Evolutionary conservation across 2,797 vertebrate species (phyloP), one percentile per base, ranked within the genome.

Genomic region (Coregonus suidteri): DNA sequence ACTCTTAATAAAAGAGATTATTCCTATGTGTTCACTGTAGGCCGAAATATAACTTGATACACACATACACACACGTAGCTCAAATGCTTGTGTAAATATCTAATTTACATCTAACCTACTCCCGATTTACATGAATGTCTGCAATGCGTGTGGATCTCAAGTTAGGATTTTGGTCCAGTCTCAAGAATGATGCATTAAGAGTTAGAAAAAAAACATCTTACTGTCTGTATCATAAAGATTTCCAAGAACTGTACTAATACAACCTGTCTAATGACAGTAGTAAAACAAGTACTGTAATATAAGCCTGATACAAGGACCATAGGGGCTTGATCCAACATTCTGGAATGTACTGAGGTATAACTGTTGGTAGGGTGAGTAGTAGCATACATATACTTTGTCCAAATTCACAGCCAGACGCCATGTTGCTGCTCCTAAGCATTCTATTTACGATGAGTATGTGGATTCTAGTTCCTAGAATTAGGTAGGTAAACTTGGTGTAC

Each of bases 331-430:
- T 65, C 66, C 81, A 78, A 84, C 83, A 85, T 79, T 89, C 75
- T 79, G 73, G 20, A 84, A 76, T 76, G 77, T 89, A 90, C 90
- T 92, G 91, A 92, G 88, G 87, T 89, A 86, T 85, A 87, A 80
- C 75, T 81, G 76, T 79, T 71, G 80, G 82, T 83, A 87, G 89
- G 81, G 86, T 87, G 90, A n/a, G 15, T 69, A 20, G 70, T 56
- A n/a, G 53, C 71, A 65, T 75, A 52, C 7, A 71, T 72, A 47
- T 53, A 77, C 56, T 53, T 64, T 30, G 59, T 4, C 20, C 30
- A 30, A 16, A 30, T 47, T 37, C 11, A 64, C n/a, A 70, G 67
- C 65, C 51, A 37, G 41, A 56, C 18, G 65, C 31, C 54, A 11
- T 56, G 62, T 31, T 67, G 65, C 65, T 31, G 65, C 15, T 35